Evolutionary conservation across 2,113 vertebrate species (phyloP).

Genomic region (Atrichornis clamosus): DNA sequence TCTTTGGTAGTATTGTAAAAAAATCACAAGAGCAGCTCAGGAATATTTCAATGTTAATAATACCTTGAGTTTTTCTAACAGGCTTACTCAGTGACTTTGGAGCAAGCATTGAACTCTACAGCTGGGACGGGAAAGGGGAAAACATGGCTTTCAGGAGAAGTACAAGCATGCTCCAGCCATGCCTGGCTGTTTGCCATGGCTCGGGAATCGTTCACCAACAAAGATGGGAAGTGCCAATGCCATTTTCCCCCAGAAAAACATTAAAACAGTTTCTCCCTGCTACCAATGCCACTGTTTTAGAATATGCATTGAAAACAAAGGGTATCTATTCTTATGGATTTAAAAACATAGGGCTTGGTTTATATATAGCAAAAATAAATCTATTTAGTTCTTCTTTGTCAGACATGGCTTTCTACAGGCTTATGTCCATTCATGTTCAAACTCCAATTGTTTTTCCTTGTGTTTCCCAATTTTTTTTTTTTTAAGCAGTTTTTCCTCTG

Average conservation of each 20-base stretch:
- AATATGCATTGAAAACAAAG: not conserved
- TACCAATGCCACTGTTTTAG: not conserved
- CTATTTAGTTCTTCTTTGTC: not conserved
- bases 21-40: not conserved
- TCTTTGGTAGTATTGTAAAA: not conserved
- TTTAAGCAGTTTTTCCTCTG: not conserved
- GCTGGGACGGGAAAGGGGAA: not conserved
- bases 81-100: not conserved
- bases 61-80: not conserved
- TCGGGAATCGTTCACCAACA: not conserved
- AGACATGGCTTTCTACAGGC: not conserved
- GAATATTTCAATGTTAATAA: not conserved
- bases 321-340: not conserved
- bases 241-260: not conserved
- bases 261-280: not conserved
- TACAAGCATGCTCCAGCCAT: rapidly evolving
- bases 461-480: not conserved
- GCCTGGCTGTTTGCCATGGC: not conserved
- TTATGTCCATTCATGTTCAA: not conserved
- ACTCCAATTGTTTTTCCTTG: not conserved
- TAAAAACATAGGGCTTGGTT: not conserved
- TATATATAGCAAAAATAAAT: not conserved
- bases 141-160: not conserved
- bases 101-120: not conserved
- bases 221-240: not conserved